Conservation (phyloP, 2,888 invertebrate species). For the Monochamus alternatus region DNA sequence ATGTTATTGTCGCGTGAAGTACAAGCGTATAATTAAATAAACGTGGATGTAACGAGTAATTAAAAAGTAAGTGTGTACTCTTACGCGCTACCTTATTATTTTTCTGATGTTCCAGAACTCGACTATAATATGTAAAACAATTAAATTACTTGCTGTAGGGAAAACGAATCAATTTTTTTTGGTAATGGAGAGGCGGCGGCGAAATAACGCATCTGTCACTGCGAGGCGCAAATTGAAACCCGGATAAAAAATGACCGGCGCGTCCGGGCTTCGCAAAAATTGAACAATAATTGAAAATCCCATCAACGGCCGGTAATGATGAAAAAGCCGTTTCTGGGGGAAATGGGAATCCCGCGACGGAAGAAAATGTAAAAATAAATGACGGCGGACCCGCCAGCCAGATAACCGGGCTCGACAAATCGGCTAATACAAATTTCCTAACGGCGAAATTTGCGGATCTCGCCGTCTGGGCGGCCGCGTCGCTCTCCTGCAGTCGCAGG, state of each 20-base stretch:
- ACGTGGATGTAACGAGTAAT: too few relatives aligned
- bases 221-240: neutral
- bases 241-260: conserved; percentile 26
- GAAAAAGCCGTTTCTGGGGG: conserved; percentile 58
- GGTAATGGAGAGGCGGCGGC: too few relatives aligned
- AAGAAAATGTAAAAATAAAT: conserved; percentile 64
- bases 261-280: conserved; percentile 23
- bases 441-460: conserved; percentile 58
- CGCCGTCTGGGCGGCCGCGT: neutral
- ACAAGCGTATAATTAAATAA: too few relatives aligned
- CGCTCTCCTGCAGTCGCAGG: conserved; percentile 34
- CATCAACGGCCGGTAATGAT: conserved; percentile 54
- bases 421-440: conserved; percentile 65
- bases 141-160: too few relatives aligned
- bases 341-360: conserved; percentile 62
- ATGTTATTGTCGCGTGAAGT: too few relatives aligned
- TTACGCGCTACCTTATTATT: too few relatives aligned
- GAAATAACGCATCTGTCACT: neutral
- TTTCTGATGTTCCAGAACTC: too few relatives aligned
- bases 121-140: too few relatives aligned
- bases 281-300: conserved; percentile 55
- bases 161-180: too few relatives aligned
- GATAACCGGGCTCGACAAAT: conserved; percentile 63
- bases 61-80: too few relatives aligned
- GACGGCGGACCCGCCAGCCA: conserved; percentile 57